phyloP scores from a whole-genome alignment of 2,797 vertebrate genomes.

The Salmo trutta region DNA sequence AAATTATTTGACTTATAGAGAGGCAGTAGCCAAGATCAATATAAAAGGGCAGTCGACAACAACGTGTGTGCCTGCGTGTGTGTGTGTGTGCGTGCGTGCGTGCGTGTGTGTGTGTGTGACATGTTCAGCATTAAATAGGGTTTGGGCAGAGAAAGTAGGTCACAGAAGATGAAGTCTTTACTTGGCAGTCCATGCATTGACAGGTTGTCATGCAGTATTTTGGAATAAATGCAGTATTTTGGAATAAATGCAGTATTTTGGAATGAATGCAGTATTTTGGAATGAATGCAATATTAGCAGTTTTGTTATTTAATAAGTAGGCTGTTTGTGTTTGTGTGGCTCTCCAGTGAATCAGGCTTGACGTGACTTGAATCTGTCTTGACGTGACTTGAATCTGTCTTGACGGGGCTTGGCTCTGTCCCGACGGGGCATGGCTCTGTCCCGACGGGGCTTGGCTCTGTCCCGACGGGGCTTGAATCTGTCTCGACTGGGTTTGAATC shows the following conservation, averaged over 20 bases:
- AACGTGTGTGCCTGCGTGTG: constrained; percentile 12
- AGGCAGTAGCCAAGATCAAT: constrained; percentile 31
- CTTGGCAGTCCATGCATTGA: not conserved
- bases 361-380: not conserved
- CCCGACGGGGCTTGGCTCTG: too few relatives aligned
- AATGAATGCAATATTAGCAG: too few relatives aligned
- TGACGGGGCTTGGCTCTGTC: too few relatives aligned
- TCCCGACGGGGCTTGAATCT: too few relatives aligned
- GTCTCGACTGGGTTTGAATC: not conserved
- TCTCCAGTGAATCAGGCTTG: not conserved
- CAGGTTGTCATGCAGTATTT: not conserved
- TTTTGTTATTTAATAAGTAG: too few relatives aligned
- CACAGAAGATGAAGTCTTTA: not conserved
- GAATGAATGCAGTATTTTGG: too few relatives aligned
- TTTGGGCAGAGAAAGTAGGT: not conserved
- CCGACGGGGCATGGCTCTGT: too few relatives aligned
- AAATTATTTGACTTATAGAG: constrained; percentile 16
- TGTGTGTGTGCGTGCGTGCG: constrained; percentile 16
- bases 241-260: not conserved
- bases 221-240: too few relatives aligned
- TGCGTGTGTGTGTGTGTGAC: constrained; percentile 27
- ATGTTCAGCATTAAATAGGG: constrained; percentile 1
- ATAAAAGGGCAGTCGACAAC: constrained; percentile 22
- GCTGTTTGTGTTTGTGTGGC: not conserved
- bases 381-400: not conserved